Evolutionary conservation across 2,888 invertebrate species (phyloP), one percentile per base, ranked within the genome.

Genomic region (Pristionchus japonicus): DNA sequence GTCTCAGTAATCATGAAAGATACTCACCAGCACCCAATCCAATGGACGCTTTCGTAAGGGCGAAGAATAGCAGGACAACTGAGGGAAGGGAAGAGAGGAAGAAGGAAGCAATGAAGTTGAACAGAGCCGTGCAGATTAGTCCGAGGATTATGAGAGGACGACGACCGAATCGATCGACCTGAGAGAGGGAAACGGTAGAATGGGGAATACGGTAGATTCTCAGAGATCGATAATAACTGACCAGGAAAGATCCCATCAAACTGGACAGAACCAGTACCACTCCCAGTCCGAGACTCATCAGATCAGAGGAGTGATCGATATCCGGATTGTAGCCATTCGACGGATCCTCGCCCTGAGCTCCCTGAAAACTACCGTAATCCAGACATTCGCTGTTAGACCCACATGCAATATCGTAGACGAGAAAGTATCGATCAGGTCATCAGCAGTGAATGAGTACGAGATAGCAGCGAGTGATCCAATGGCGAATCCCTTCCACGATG

Each of bases 361-460:
- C 83, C 88, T 84, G 43, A 37, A 47, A 47, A 57, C 23, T n/a
- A 57, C 57, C 57, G 57, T 57, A 27, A 89, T 61, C 80, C 3
- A 3, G 57, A 86, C 11, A 43, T 31, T 61, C 31, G 64, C 47
- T 27, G 57, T 27, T 23, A 23, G n/a, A 74, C 61, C 47, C 23
- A 80, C 80, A 74, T 88, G 87, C 9, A 93, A 86, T 80, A 94
- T 92, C 40, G 93, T 92, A 3, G 93, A 87, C 9, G 93, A 93
- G 89, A 92, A 94, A 13, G 94, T 93, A 85, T 94, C 94, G 85
- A 94, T 92, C 40, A 94, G 89, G 80, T 94, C 94, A 84, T 94
- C 94, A 4, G 92, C 94, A 2, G 94, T 94, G 89, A 93, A 93
- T 0, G 93, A 91, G 84, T 93, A 94, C 7, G 92, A 92, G 20